phyloP scores from a whole-genome alignment of 2,113 vertebrate species.

The Puntigrus tetrazona region DNA sequence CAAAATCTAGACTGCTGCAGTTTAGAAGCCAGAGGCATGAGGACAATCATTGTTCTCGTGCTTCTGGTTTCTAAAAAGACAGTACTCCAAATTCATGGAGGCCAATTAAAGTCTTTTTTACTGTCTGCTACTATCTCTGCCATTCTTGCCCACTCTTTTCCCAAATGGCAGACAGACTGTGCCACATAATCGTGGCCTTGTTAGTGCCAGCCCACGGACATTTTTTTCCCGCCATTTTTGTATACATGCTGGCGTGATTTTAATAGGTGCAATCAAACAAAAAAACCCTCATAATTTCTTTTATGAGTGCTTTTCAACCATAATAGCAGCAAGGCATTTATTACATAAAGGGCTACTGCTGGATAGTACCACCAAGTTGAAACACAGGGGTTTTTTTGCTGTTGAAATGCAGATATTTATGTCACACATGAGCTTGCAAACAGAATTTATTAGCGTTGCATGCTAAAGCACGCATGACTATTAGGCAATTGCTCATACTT shows the following conservation, averaged over 20 bases:
- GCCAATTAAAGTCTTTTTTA: constrained; percentile 9
- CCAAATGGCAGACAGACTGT: background rate
- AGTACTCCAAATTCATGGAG: constrained; percentile 1
- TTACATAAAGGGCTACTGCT: background rate
- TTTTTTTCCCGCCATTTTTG: constrained; percentile 4
- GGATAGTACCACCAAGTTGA: background rate
- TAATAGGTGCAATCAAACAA: background rate
- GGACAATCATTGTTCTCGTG: background rate
- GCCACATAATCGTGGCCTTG: constrained; percentile 7
- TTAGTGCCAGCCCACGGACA: background rate
- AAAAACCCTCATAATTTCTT: background rate
- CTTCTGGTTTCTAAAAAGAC: background rate
- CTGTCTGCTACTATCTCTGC: background rate
- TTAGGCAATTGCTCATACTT: background rate
- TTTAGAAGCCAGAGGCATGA: background rate
- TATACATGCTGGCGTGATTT: constrained; percentile 1
- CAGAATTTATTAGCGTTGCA: background rate
- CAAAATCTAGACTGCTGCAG: background rate
- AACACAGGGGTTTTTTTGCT: background rate
- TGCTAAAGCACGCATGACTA: background rate
- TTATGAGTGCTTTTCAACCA: background rate
- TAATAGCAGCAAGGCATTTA: background rate
- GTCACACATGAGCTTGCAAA: background rate
- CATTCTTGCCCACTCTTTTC: constrained; percentile 4
- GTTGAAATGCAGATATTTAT: background rate